Percentiles rank a stretch among this genome's conserved stretches.
Conservation (phyloP, 2,113 vertebrate genomes). For the Bos indicus region DNA sequence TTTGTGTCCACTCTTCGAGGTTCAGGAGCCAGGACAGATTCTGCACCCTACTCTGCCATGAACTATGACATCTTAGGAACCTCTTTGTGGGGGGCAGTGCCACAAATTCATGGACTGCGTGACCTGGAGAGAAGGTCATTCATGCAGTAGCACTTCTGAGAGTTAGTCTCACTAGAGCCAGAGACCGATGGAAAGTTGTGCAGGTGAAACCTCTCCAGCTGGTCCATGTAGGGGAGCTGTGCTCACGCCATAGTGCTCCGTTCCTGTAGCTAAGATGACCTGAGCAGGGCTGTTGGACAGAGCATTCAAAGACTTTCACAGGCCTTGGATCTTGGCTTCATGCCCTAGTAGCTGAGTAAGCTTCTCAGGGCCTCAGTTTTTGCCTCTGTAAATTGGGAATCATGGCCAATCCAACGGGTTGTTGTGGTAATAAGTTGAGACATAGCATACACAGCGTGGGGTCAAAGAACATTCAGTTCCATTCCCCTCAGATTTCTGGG, state of each 20-base stretch:
- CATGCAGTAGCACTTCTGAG: not conserved
- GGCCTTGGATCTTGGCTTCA: not conserved
- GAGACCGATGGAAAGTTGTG: not conserved
- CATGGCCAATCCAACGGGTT: not conserved
- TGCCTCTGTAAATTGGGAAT: not conserved
- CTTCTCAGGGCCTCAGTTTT: not conserved
- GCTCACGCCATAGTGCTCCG: fast-evolving
- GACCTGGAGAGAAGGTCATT: not conserved
- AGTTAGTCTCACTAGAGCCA: not conserved
- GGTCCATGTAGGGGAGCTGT: no score
- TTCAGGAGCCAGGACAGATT: not conserved
- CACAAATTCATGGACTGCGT: fast-evolving
- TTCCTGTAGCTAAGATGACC: not conserved
- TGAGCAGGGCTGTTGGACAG: not conserved
- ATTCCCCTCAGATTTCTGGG: not conserved
- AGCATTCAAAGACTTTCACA: not conserved
- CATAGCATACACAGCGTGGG: not conserved
- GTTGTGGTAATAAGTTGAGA: not conserved
- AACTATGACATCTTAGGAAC: not conserved
- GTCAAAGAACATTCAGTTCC: not conserved
- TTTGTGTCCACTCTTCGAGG: not conserved
- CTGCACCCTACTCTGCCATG: not conserved
- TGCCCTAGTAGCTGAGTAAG: not conserved
- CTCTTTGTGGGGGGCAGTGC: not conserved
- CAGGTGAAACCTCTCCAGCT: not conserved